A percentile compares a stretch with the other conserved stretches of the same genome.
Conservation (phyloP, 64 coral and sea anemone genomes). For the Cladopsammia gracilis region DNA sequence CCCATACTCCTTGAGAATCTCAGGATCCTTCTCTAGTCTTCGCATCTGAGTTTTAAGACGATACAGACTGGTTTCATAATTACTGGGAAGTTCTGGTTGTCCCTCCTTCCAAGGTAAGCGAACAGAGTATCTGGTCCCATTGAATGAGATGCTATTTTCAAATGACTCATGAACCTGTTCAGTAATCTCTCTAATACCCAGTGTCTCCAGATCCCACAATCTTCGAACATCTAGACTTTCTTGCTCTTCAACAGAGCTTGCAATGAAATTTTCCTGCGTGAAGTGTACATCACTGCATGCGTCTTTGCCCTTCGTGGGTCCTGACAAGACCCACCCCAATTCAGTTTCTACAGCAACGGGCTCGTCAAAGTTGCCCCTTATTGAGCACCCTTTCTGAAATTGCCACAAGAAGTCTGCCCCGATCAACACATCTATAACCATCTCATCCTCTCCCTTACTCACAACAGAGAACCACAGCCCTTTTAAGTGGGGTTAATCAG, state of each 20-base stretch:
- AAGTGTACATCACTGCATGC: too few relatives aligned
- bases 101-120: slow-evolving; percentile 40
- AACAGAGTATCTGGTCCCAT: slow-evolving; percentile 20
- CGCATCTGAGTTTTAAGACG: slow-evolving; percentile 5
- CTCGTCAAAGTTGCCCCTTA: slow-evolving; percentile 20
- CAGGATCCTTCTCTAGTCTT: slow-evolving; percentile 4
- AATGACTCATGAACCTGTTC: slow-evolving; percentile 24
- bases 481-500: slow-evolving; percentile 26
- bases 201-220: slow-evolving; percentile 38
- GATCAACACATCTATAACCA: slow-evolving; percentile 38
- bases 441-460: neutral
- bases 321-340: slow-evolving; percentile 40
- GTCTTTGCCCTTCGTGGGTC: too few relatives aligned
- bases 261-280: too few relatives aligned
- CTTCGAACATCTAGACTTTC: neutral
- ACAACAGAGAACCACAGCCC: slow-evolving; percentile 41
- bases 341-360: slow-evolving; percentile 51
- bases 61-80: slow-evolving; percentile 23
- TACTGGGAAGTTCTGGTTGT: neutral
- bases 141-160: slow-evolving; percentile 14
- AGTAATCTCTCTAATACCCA: neutral
- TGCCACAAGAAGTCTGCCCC: slow-evolving; percentile 42
- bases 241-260: too few relatives aligned
- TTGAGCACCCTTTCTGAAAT: neutral
- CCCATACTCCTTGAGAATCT: slow-evolving; percentile 16